Conservation (phyloP, 2,888 invertebrate species). For the Pristionchus exspectatus region DNA sequence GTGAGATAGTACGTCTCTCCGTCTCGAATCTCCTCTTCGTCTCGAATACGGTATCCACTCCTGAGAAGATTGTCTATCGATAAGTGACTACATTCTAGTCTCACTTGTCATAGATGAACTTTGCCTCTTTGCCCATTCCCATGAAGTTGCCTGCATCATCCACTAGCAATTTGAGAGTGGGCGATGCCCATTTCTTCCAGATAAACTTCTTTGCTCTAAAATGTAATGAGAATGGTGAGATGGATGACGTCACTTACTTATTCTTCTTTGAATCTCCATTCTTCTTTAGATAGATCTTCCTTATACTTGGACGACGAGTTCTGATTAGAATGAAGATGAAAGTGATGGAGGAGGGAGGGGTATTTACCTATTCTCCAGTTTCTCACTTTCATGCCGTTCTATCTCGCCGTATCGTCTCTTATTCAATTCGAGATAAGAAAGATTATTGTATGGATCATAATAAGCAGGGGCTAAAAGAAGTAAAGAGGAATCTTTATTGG, state of each 20-base stretch:
- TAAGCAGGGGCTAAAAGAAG: constrained; percentile 57
- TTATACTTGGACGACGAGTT: constrained; percentile 64
- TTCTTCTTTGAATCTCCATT: constrained; percentile 65
- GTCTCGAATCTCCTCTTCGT: constrained; percentile 66
- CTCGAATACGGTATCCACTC: constrained; percentile 65
- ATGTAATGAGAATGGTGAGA: background rate
- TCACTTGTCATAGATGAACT: constrained; percentile 50
- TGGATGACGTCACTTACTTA: constrained; percentile 57
- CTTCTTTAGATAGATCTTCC: constrained; percentile 67
- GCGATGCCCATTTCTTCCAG: constrained; percentile 70
- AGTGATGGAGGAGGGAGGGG: background rate
- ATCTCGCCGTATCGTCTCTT: constrained; percentile 67
- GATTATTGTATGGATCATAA: constrained; percentile 69
- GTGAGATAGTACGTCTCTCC: constrained; percentile 67
- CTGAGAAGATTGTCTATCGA: constrained; percentile 54
- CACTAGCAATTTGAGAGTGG: constrained; percentile 64
- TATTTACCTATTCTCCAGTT: constrained; percentile 56
- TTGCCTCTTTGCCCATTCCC: constrained; percentile 58
- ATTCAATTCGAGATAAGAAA: constrained; percentile 73
- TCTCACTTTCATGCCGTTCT: constrained; percentile 63
- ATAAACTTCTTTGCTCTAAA: constrained; percentile 59
- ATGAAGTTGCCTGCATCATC: constrained; percentile 69
- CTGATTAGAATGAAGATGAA: constrained; percentile 14
- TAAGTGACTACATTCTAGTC: background rate
- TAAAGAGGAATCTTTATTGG: background rate